A percentile compares a stretch with the other conserved stretches of the same genome.
Evolutionary conservation across 1,140 invertebrate species (phyloP).

Genomic region (Drosophila eugracilis): DNA sequence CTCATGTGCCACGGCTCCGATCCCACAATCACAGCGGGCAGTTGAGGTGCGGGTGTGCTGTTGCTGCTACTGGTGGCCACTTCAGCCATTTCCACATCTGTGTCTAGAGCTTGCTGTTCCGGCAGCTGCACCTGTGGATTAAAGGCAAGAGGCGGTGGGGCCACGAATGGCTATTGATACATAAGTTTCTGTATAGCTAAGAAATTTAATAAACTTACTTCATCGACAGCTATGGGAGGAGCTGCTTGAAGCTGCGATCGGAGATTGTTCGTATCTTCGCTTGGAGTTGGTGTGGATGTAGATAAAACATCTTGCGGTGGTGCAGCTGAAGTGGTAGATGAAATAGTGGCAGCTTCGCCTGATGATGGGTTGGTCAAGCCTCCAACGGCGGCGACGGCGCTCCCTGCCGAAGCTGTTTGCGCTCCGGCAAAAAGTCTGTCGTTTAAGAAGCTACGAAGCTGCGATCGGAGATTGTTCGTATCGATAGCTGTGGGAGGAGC

Average conservation of each 20-base stretch:
- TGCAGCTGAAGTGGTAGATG: constrained; percentile 2
- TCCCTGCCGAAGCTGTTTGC: constrained; percentile 64
- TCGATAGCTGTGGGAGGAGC: constrained; percentile 8
- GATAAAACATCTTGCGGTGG: neutral
- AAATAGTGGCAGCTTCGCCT: neutral
- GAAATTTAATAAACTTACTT: constrained; percentile 27
- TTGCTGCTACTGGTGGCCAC: constrained; percentile 39
- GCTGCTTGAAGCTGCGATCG: constrained; percentile 56
- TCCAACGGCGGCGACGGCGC: constrained; percentile 14
- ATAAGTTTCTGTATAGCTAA: neutral
- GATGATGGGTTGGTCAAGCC: neutral
- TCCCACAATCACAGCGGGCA: constrained; percentile 86
- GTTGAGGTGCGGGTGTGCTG: constrained; percentile 39
- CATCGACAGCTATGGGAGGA: constrained; percentile 36
- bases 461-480: constrained; percentile 44
- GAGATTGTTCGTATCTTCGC: constrained; percentile 30
- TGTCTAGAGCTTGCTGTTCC: constrained; percentile 40
- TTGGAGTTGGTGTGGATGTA: neutral
- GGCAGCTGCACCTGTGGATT: constrained; percentile 26
- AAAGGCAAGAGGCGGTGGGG: constrained; percentile 45
- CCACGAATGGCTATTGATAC: constrained; percentile 57
- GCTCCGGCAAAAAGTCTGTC: constrained; percentile 63
- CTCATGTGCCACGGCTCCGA: constrained; percentile 87
- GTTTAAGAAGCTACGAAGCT: constrained; percentile 62
- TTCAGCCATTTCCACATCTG: constrained; percentile 75